phyloP scores from a whole-genome alignment of 2,888 invertebrate genomes.

The Myopa tessellatipennis region DNA sequence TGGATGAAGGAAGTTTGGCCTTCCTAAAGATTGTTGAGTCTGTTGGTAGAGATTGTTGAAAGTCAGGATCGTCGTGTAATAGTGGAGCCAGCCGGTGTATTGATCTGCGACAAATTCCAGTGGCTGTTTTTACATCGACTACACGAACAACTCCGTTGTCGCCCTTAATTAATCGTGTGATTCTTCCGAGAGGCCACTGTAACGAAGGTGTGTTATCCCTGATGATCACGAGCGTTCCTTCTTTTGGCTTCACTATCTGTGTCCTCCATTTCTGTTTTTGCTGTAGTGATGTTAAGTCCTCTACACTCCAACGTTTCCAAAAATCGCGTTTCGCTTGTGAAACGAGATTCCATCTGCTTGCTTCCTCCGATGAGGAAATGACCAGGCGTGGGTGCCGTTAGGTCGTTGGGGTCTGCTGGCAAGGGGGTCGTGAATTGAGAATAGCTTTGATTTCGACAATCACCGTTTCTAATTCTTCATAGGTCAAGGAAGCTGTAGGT shows the following conservation, averaged over 20 bases:
- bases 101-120: no score
- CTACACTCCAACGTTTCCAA: not conserved
- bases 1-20: no score
- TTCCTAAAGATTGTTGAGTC: no score
- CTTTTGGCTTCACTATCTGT: no score
- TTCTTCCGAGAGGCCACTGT: not conserved
- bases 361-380: not conserved
- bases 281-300: not conserved
- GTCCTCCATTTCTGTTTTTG: not conserved
- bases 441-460: not conserved
- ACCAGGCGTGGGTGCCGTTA: no score
- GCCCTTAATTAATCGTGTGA: not conserved
- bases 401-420: no score
- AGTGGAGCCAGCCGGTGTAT: no score
- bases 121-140: no score
- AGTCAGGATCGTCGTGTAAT: no score
- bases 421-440: not conserved
- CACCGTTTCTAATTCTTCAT: not conserved
- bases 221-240: not conserved
- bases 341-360: not conserved
- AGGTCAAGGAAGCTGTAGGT: not conserved
- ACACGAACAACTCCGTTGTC: no score
- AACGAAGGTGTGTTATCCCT: not conserved
- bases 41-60: no score
- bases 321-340: not conserved